phyloP scores from a whole-genome alignment of 1,140 invertebrate genomes.

The Eurytemora carolleeae region DNA sequence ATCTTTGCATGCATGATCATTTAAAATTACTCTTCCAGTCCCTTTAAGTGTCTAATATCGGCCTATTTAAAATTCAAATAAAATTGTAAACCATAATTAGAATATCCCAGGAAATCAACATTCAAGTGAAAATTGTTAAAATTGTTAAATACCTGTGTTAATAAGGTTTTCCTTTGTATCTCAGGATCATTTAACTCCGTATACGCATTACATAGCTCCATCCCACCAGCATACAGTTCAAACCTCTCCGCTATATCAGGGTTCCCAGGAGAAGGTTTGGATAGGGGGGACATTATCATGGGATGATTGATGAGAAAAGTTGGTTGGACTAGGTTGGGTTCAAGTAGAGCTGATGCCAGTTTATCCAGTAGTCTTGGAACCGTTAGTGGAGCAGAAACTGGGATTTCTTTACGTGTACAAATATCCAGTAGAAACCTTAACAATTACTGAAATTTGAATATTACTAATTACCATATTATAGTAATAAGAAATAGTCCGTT shows the following conservation, averaged over 20 bases:
- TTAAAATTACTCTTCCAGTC: too few species aligned
- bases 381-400: not conserved
- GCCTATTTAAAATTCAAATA: too few species aligned
- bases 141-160: not conserved
- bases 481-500: too few species aligned
- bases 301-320: constrained; percentile 14
- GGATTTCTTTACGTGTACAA: not conserved
- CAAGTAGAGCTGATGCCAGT: constrained; percentile 2
- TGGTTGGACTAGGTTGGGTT: constrained; percentile 4
- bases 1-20: too few species aligned
- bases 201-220: constrained; percentile 2
- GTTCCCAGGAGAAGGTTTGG: constrained; percentile 1
- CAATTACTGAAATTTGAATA: not conserved
- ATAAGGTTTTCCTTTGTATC: not conserved
- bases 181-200: not conserved
- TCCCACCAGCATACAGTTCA: constrained; percentile 2
- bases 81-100: too few species aligned
- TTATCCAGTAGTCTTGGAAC: constrained; percentile 11
- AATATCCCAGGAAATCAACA: too few species aligned
- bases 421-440: constrained; percentile 1
- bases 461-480: too few species aligned
- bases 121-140: too few species aligned
- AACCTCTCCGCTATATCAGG: constrained; percentile 4
- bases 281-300: constrained; percentile 6
- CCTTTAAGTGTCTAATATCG: too few species aligned